Conservation (phyloP, 2,888 invertebrate species). For the Oegoconia quadripuncta region DNA sequence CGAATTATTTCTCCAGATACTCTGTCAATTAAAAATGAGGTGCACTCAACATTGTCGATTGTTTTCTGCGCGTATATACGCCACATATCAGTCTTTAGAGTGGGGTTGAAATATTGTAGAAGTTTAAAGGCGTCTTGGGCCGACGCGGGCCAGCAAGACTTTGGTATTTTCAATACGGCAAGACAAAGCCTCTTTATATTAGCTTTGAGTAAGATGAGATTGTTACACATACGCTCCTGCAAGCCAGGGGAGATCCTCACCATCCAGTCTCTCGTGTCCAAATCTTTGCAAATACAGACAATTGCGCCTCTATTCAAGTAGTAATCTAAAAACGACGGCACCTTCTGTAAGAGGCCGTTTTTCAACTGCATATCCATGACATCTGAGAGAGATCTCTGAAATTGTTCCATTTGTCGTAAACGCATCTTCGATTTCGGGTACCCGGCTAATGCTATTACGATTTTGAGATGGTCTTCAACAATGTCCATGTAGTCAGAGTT, state of each 20-base stretch:
- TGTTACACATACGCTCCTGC: constrained; percentile 59
- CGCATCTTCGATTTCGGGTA: constrained; percentile 65
- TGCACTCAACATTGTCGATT: constrained; percentile 42
- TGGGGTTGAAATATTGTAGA: constrained; percentile 66
- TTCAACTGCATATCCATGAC: constrained; percentile 65
- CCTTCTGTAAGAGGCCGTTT: constrained; percentile 49
- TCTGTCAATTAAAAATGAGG: constrained; percentile 58
- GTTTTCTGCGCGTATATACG: constrained; percentile 57
- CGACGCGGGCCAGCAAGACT: constrained; percentile 52
- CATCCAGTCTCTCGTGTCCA: constrained; percentile 61
- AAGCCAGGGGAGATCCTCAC: constrained; percentile 57
- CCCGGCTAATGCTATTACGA: constrained; percentile 57
- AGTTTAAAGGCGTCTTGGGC: constrained; percentile 61
- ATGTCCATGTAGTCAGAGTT: constrained; percentile 58
- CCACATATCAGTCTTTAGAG: constrained; percentile 54
- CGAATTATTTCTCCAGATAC: constrained; percentile 64
- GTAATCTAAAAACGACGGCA: constrained; percentile 58
- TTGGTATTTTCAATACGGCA: constrained; percentile 58
- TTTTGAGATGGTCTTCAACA: constrained; percentile 54
- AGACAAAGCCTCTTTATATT: constrained; percentile 59
- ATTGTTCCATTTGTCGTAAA: constrained; percentile 54
- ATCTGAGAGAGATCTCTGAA: constrained; percentile 50
- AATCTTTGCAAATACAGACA: constrained; percentile 63
- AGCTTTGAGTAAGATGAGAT: constrained; percentile 52
- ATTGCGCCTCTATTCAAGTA: constrained; percentile 64